Base-by-base conservation (phyloP, 2,888 invertebrate species). In the Microchrysa polita region DNA sequence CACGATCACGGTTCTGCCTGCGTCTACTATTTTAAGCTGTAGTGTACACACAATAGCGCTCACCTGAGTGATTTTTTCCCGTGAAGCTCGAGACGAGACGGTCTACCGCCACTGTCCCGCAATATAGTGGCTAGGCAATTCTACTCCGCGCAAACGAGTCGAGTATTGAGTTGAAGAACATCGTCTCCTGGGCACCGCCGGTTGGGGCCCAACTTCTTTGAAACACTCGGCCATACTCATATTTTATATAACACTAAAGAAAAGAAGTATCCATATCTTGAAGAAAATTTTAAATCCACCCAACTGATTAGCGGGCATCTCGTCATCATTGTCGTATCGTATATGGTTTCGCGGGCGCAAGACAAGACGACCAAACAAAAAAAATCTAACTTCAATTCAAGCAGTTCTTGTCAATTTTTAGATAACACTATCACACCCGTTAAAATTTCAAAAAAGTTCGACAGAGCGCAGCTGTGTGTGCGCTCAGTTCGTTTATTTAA, bases 41-140 rank as follows among this genome's bases (percentile, higher is more conserved):
- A 65, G 65, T 65, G 65, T 65, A 48, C 20, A 48, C 20, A 34
- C 20, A 34, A 34, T 48, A 65, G 22, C 48, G 5, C 65, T 65
- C 65, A 65, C 65, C 65, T 65, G 65, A 48, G n/a, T n/a, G n/a
- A n/a, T 65, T 65, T 34, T 34, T 34, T 34, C n/a, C n/a, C n/a
- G 27, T 34, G 65, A 14, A 9, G 44, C 20, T 20, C 20, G 20
- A 65, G 48, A 12, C 20, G 20, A 65, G 48, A 12, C 65, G 44
- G 48, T 18, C 48, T 22, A 34, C 48, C 44, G 22, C 48, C 22
- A 20, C 23, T 44, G 22, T 65, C 42, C 48, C 65, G 65, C 65
- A 7, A 2, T n/a, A n/a, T 65, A 65, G 65, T 65, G 48, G 44
- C 65, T 65, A 48, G 65, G 44, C 48, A 65, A 44, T 65, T 65